These are phyloP conservation scores for Onychomys arenicola DNA, from an alignment of 2,797 vertebrate genomes.

Conservation along the genomic window DNA sequence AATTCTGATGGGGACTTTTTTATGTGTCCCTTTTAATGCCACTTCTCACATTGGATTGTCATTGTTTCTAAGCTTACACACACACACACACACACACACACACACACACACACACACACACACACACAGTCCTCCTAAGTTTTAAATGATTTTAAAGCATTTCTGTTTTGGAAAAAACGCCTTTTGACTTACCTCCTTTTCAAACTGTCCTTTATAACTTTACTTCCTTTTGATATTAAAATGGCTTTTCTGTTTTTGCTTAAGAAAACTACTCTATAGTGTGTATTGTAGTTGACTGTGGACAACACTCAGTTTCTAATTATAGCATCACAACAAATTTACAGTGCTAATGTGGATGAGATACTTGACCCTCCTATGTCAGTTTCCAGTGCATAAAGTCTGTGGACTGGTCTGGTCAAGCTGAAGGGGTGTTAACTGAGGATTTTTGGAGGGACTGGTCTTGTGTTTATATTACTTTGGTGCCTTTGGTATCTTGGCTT, in stretches of 20 bases:
- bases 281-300: constrained; percentile 26
- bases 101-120: too few relatives aligned
- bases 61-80: constrained; percentile 41
- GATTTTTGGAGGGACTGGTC: neutral
- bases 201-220: constrained; percentile 38
- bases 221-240: constrained; percentile 63
- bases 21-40: neutral
- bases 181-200: constrained; percentile 38
- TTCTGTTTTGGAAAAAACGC: constrained; percentile 52
- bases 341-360: constrained; percentile 19
- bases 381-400: neutral
- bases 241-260: constrained; percentile 15
- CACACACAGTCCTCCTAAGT: neutral
- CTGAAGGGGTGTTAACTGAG: neutral
- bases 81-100: too few relatives aligned
- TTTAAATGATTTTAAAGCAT: constrained; percentile 50
- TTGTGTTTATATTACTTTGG: neutral
- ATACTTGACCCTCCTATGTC: constrained; percentile 22
- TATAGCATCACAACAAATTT: constrained; percentile 47
- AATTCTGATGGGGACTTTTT: constrained; percentile 41
- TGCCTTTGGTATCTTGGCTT: constrained; percentile 39
- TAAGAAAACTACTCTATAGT: neutral
- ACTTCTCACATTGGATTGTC: neutral
- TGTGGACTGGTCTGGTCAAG: neutral
- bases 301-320: constrained; percentile 49